These are phyloP conservation scores for Shargacucullia verbasci DNA, from an alignment of 2,888 invertebrate species.

Conservation along the genomic window DNA sequence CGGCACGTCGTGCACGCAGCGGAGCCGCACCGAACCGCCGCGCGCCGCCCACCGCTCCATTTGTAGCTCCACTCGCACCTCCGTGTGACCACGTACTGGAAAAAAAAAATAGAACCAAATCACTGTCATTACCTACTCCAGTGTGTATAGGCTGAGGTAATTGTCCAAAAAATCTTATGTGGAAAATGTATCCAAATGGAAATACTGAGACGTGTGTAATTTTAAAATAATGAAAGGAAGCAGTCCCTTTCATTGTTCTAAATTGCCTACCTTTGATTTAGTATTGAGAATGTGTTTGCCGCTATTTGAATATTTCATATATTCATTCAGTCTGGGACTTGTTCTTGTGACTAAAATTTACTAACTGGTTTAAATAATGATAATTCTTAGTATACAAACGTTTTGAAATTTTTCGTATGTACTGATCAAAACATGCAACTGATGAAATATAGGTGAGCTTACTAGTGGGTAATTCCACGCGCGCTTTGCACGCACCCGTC, in stretches of 20 bases:
- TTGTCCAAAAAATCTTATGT: neutral
- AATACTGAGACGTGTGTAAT: neutral
- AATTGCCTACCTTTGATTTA: no score
- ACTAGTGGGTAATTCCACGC: conserved; percentile 37
- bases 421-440: conserved; percentile 29
- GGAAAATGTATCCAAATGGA: neutral
- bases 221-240: neutral
- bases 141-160: conserved; percentile 4
- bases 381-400: neutral
- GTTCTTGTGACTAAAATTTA: no score
- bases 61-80: conserved; percentile 91
- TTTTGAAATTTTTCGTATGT: conserved; percentile 4
- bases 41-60: conserved; percentile 93
- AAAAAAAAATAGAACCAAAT: conserved; percentile 38
- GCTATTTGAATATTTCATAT: neutral
- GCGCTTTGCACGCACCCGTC: conserved; percentile 50
- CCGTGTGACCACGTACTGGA: conserved; percentile 84
- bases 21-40: conserved; percentile 91
- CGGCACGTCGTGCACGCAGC: conserved; percentile 93
- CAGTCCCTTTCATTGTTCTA: no score
- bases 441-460: conserved; percentile 35
- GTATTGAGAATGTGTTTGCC: no score
- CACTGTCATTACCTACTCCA: no score
- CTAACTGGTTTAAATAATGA: no score
- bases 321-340: no score